Percentiles rank a stretch among this genome's conserved stretches.
Evolutionary conservation across 2,888 invertebrate species (phyloP).

Genomic region (Alloplasta piceator): DNA sequence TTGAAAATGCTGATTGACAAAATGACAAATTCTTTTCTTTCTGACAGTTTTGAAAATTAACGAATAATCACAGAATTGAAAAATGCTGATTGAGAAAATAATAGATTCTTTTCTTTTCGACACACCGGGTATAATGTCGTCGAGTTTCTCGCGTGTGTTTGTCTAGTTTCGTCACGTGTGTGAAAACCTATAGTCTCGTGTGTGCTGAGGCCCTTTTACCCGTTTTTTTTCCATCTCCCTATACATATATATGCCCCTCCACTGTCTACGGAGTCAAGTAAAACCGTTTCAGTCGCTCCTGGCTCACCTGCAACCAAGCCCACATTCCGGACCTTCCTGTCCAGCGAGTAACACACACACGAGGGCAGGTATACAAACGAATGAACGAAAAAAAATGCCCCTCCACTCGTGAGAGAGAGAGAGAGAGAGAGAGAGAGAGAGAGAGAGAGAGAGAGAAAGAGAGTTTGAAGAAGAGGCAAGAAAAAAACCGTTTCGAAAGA

Average conservation of each 20-base stretch:
- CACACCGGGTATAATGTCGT: conserved; percentile 52
- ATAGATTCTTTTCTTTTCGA: conserved; percentile 1
- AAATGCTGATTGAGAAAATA: not conserved
- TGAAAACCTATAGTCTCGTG: conserved; percentile 11
- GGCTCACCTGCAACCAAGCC: conserved; percentile 65
- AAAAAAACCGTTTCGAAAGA: conserved; percentile 11
- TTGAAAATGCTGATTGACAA: too few relatives aligned
- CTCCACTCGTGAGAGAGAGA: too few relatives aligned
- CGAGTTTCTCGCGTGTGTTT: conserved; percentile 43
- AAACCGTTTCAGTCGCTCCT: conserved; percentile 33
- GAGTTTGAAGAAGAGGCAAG: not conserved
- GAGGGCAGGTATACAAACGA: conserved; percentile 62
- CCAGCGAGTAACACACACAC: conserved; percentile 67
- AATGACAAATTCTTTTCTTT: too few relatives aligned
- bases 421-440: too few relatives aligned
- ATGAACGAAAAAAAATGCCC: conserved; percentile 10
- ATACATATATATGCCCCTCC: too few relatives aligned
- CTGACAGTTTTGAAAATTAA: too few relatives aligned
- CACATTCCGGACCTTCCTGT: conserved; percentile 72
- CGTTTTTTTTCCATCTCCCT: conserved; percentile 18
- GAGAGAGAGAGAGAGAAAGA: conserved; percentile 14
- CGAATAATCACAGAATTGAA: not conserved
- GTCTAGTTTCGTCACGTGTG: conserved; percentile 32
- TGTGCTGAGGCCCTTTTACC: conserved; percentile 26
- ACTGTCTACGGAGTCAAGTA: too few relatives aligned